Evolutionary conservation across 2,113 vertebrate genomes (phyloP).

Genomic region (Pseudorectes ferrugineus): DNA sequence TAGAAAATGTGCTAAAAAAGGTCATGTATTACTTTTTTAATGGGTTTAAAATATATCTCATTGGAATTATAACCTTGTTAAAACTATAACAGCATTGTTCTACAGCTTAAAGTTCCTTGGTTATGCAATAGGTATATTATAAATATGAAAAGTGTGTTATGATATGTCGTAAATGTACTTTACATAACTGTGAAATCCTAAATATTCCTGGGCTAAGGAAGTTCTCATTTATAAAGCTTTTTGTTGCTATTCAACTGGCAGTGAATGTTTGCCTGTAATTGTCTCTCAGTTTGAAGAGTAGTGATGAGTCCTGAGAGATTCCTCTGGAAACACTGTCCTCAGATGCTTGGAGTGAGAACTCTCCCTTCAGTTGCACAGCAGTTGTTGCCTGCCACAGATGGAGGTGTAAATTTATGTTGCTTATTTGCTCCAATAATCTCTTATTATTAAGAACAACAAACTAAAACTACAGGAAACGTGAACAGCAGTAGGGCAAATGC

Average conservation of each 20-base stretch:
- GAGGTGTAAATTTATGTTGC: not conserved
- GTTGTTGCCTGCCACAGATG: not conserved
- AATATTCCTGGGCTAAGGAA: not conserved
- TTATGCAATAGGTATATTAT: not conserved
- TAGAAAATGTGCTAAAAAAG: not conserved
- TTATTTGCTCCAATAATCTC: not conserved
- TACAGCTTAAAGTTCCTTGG: not conserved
- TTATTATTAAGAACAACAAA: not conserved
- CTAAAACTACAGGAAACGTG: not conserved
- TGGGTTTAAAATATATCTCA: not conserved
- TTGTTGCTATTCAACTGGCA: not conserved
- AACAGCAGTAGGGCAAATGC: not conserved
- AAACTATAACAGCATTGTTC: not conserved
- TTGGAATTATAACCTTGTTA: not conserved
- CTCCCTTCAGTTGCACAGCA: not conserved
- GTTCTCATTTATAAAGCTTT: not conserved
- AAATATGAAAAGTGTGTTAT: not conserved
- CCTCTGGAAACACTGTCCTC: not conserved
- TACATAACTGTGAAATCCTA: not conserved
- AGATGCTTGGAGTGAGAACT: not conserved
- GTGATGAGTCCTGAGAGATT: not conserved
- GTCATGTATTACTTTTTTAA: not conserved
- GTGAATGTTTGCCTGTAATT: not conserved
- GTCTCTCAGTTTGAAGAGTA: not conserved
- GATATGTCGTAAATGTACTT: not conserved